Base-by-base conservation (phyloP, 1,140 invertebrate genomes). In the Drosophila pandora region DNA sequence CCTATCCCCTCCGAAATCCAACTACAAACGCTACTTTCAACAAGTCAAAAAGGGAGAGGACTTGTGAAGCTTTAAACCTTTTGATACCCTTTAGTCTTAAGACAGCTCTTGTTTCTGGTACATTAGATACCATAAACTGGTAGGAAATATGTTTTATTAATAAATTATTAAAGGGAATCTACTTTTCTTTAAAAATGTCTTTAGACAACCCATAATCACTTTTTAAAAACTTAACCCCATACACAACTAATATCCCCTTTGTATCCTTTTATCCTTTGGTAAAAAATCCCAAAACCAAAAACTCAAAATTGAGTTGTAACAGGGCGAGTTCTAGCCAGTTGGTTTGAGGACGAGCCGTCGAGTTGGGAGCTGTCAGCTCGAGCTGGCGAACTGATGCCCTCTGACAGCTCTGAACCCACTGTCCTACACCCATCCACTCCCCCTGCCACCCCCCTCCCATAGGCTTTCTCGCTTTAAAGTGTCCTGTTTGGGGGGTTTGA, bases 251-350 rank as follows among this genome's bases (percentile, higher is more conserved):
- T 8, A 70, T 59, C 30, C 65, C 65, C 23, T 37, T 23, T 0
- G 9, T 9, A 30, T 28, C 43, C 9, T 23, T 8, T 30, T 25
- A 37, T 43, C 62, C 23, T 45, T 64, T 7, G 2, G 2, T 74
- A 61, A 67, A 73, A 84, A 80, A 78, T 47, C 57, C 55, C 28
- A 69, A 82, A 81, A 58, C 37, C 71, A 10, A 54, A 76, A 88
- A 88, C 54, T 83, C 76, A 79, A 88, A 90, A 90, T 90, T 90
- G 88, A 90, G 88, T 90, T 90, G 87, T 90, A 84, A 61, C 72
- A 60, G 72, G 68, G 54, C 63, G 59, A 76, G 39, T 65, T 65
- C 3, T 58, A 70, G 70, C 39, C 53, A 57, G 54, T 58, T 50
- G 32, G 30, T 47, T 28, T 13, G 54, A 60, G 65, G 76, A 62